These are phyloP conservation scores for Morpho achilles DNA, from an alignment of 2,888 invertebrate species.

Conservation along the genomic window DNA sequence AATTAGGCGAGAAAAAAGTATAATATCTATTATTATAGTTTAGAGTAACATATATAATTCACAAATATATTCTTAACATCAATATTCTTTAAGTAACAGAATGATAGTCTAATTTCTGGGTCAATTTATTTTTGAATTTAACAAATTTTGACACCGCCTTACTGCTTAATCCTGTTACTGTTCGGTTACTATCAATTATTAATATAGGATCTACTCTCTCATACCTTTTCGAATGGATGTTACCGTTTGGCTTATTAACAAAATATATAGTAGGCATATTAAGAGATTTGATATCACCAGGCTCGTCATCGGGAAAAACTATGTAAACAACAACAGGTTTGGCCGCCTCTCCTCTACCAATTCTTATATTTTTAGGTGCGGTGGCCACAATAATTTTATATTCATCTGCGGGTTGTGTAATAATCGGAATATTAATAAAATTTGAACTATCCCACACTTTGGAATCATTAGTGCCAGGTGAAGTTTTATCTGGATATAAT, in stretches of 20 bases:
- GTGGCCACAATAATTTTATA: slow-evolving; percentile 62
- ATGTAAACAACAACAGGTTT: slow-evolving; percentile 51
- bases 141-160: slow-evolving; percentile 53
- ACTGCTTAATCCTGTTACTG: slow-evolving; percentile 60
- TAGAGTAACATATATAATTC: too few species aligned
- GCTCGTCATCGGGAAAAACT: slow-evolving; percentile 48
- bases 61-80: too few species aligned
- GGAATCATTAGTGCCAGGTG: slow-evolving; percentile 20
- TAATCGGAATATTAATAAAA: slow-evolving; percentile 49
- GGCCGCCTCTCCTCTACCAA: slow-evolving; percentile 34
- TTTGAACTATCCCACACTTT: slow-evolving; percentile 23
- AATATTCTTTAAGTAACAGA: not conserved
- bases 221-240: slow-evolving; percentile 30
- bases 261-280: slow-evolving; percentile 58
- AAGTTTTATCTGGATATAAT: slow-evolving; percentile 32
- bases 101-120: slow-evolving; percentile 23
- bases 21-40: too few species aligned
- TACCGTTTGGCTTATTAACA: slow-evolving; percentile 38
- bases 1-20: too few species aligned
- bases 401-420: slow-evolving; percentile 44
- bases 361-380: slow-evolving; percentile 50
- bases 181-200: slow-evolving; percentile 58
- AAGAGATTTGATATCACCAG: slow-evolving; percentile 27
- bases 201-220: slow-evolving; percentile 45
- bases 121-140: slow-evolving; percentile 53